These are phyloP conservation scores for Cordilura impudica DNA, from an alignment of 2,888 invertebrate genomes.

Conservation along the genomic window DNA sequence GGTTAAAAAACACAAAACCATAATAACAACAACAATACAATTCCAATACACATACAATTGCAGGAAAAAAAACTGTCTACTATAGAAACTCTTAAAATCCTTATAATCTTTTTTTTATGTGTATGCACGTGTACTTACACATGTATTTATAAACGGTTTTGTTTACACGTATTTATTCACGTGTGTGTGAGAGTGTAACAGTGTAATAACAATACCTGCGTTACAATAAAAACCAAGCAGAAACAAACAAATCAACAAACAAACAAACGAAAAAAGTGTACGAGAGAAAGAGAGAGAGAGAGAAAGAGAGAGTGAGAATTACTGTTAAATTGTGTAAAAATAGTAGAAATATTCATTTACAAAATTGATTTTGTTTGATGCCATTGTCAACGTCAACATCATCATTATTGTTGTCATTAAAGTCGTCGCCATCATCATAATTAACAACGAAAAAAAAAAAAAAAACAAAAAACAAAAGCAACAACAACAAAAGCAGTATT, in stretches of 20 bases:
- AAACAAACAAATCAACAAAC: slow-evolving; percentile 9
- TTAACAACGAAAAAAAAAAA: slow-evolving; percentile 19
- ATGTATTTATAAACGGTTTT: neutral
- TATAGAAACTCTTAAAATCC: slow-evolving; percentile 38
- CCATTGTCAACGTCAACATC: slow-evolving; percentile 40
- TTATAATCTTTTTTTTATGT: slow-evolving; percentile 19
- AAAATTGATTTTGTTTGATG: slow-evolving; percentile 51
- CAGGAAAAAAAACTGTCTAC: slow-evolving; percentile 1
- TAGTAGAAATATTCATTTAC: slow-evolving; percentile 17
- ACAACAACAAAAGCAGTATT: neutral
- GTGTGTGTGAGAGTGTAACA: slow-evolving; percentile 11
- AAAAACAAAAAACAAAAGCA: neutral
- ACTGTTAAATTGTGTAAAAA: neutral
- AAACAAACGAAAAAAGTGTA: slow-evolving; percentile 53
- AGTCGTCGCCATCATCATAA: slow-evolving; percentile 29
- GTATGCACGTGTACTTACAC: neutral
- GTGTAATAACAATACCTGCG: slow-evolving; percentile 22
- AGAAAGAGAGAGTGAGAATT: neutral
- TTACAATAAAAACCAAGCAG: slow-evolving; percentile 6
- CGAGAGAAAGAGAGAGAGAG: slow-evolving; percentile 50
- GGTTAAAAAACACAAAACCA: slow-evolving; percentile 10
- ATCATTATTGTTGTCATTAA: slow-evolving; percentile 32
- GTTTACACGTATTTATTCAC: slow-evolving; percentile 28
- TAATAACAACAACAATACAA: slow-evolving; percentile 26
- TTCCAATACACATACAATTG: slow-evolving; percentile 22